Evolutionary conservation across 2,888 invertebrate species (phyloP).

Genomic region (Hemistola chrysoprasaria): DNA sequence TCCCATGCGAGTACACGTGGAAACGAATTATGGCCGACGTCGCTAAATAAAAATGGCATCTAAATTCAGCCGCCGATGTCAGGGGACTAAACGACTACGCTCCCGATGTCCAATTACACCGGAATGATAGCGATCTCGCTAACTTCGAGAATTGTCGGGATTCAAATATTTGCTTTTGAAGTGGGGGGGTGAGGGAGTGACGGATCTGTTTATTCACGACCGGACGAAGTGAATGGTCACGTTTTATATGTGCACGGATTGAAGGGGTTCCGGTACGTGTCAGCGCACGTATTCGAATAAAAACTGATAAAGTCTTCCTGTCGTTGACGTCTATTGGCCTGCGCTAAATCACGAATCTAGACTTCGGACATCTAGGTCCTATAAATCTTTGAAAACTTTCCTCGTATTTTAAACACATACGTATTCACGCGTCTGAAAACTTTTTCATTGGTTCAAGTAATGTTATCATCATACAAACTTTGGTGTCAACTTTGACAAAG

Average conservation of each 20-base stretch:
- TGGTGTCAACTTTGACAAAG: slow-evolving; percentile 14
- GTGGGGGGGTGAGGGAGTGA: slow-evolving; percentile 38
- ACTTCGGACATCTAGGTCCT: slow-evolving; percentile 35
- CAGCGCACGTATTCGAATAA: slow-evolving; percentile 57
- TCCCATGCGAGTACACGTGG: slow-evolving; percentile 27
- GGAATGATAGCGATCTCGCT: slow-evolving; percentile 36
- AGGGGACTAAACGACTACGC: slow-evolving; percentile 48
- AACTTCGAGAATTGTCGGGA: slow-evolving; percentile 39
- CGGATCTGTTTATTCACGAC: slow-evolving; percentile 52
- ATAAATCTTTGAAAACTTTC: no score
- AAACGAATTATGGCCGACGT: slow-evolving; percentile 35
- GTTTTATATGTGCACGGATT: slow-evolving; percentile 63
- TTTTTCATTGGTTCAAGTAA: no score
- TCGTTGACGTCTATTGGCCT: slow-evolving; percentile 39
- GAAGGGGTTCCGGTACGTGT: slow-evolving; percentile 59
- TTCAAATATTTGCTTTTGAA: slow-evolving; percentile 48
- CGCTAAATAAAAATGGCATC: slow-evolving; percentile 54
- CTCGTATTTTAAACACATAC: no score
- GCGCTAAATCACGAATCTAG: slow-evolving; percentile 58
- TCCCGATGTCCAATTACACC: slow-evolving; percentile 46
- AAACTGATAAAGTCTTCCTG: slow-evolving; percentile 40
- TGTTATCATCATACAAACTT: slow-evolving; percentile 34
- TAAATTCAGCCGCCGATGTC: slow-evolving; percentile 44
- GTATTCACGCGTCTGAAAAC: slow-evolving; percentile 2
- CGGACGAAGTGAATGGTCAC: slow-evolving; percentile 65